Conservation (phyloP, 2,888 invertebrate genomes). For the Drosophila anomalata region DNA sequence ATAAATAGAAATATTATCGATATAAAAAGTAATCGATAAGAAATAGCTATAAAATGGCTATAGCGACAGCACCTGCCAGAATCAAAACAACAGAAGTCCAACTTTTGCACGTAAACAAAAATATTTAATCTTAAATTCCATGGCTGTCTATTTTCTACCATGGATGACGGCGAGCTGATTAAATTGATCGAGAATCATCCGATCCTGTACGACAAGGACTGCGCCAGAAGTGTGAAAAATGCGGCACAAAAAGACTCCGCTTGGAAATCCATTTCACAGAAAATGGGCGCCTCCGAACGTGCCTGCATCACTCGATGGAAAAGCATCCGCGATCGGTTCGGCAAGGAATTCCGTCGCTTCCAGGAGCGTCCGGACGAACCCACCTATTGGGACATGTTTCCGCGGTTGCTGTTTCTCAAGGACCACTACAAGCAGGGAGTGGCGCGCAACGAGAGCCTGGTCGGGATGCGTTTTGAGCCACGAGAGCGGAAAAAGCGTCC, state of each 20-base stretch:
- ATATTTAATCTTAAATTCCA: background rate
- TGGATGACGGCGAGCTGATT: slow-evolving; percentile 72
- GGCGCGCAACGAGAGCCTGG: slow-evolving; percentile 68
- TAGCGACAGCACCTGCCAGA: background rate
- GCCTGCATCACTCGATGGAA: slow-evolving; percentile 82
- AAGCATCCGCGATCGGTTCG: slow-evolving; percentile 80
- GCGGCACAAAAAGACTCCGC: slow-evolving; percentile 74
- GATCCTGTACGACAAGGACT: slow-evolving; percentile 77
- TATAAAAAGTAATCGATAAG: background rate
- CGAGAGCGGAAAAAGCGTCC: slow-evolving; percentile 49
- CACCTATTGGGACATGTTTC: slow-evolving; percentile 80
- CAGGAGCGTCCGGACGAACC: slow-evolving; percentile 74
- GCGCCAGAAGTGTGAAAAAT: slow-evolving; percentile 69
- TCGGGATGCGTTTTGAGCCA: slow-evolving; percentile 70
- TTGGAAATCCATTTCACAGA: slow-evolving; percentile 71
- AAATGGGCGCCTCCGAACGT: slow-evolving; percentile 75
- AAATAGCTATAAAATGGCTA: background rate
- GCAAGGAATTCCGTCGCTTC: slow-evolving; percentile 76
- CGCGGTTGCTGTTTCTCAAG: slow-evolving; percentile 73
- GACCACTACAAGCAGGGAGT: slow-evolving; percentile 80
- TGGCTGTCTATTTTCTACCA: background rate
- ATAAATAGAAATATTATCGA: background rate
- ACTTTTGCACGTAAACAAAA: background rate
- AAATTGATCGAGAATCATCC: slow-evolving; percentile 72
- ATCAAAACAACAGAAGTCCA: background rate